Evolutionary conservation across 2,888 invertebrate genomes (phyloP).

Genomic region (Euspilapteryx auroguttella): DNA sequence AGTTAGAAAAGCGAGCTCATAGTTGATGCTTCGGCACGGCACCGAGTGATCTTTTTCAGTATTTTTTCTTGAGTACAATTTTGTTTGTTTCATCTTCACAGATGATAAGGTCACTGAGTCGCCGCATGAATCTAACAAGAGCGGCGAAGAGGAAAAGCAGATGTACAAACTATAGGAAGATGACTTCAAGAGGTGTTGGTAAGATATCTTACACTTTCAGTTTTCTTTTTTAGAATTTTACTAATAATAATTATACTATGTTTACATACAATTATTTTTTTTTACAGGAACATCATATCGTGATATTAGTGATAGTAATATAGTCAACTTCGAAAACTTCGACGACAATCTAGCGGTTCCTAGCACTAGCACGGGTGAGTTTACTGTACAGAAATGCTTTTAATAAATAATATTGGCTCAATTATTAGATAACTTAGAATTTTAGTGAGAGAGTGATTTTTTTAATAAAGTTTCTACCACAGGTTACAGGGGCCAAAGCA

Average conservation of each 20-base stretch:
- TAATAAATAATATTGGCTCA: no score
- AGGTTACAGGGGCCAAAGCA: slow-evolving; percentile 50
- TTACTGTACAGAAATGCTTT: not conserved
- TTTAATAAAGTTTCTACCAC: slow-evolving; percentile 5
- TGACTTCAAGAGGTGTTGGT: slow-evolving; percentile 39
- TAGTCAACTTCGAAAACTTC: slow-evolving; percentile 21
- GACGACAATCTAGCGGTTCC: slow-evolving; percentile 61
- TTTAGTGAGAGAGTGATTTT: no score
- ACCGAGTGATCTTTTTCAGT: not conserved
- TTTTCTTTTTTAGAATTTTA: no score
- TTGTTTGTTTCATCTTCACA: slow-evolving; percentile 16
- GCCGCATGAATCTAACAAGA: slow-evolving; percentile 39
- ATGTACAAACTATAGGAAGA: slow-evolving; percentile 37
- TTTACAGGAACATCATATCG: slow-evolving; percentile 24
- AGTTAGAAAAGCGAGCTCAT: no score
- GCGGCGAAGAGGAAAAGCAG: slow-evolving; percentile 43
- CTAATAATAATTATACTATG: no score
- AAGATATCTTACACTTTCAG: no score
- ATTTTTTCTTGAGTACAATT: not conserved
- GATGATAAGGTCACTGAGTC: slow-evolving; percentile 37
- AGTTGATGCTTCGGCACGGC: not conserved
- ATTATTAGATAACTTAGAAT: no score
- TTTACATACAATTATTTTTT: no score
- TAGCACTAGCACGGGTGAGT: slow-evolving; percentile 66
- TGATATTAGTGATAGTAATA: slow-evolving; percentile 31